Percentiles rank a stretch among this genome's conserved stretches.
These are phyloP conservation scores for Delichon dasypus DNA, from an alignment of 2,797 vertebrate species.

Conservation along the genomic window DNA sequence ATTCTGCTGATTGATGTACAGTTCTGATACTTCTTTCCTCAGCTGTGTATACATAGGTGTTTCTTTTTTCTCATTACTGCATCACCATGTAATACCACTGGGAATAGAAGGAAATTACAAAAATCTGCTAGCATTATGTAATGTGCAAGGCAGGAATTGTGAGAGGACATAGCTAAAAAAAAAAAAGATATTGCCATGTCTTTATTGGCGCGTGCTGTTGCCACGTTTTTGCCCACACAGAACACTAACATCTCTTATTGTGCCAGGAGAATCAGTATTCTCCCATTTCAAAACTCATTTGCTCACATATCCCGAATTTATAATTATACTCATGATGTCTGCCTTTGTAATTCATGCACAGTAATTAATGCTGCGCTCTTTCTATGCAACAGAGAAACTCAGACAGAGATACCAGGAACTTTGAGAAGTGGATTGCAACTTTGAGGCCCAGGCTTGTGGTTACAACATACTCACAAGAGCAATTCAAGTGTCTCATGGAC, in stretches of 20 bases:
- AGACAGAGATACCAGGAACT: background rate
- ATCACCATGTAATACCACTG: background rate
- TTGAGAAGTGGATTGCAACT: background rate
- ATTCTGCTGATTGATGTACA: background rate
- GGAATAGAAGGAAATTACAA: conserved; percentile 5
- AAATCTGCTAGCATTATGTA: background rate
- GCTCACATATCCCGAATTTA: background rate
- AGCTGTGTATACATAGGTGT: background rate
- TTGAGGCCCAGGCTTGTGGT: background rate
- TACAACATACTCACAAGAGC: background rate
- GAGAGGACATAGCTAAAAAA: background rate
- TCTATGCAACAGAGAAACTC: background rate
- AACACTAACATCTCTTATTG: background rate
- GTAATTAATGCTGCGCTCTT: background rate
- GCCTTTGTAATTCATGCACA: background rate
- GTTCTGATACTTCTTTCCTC: background rate
- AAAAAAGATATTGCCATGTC: background rate
- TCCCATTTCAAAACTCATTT: background rate
- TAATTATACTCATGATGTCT: background rate
- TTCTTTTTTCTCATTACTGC: background rate
- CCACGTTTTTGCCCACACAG: background rate
- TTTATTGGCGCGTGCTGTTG: background rate
- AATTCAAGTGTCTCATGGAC: background rate
- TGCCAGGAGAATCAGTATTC: background rate
- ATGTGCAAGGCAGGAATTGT: background rate